These are phyloP conservation scores for Diplodus puntazzo DNA, from an alignment of 2,797 vertebrate species.

Conservation along the genomic window DNA sequence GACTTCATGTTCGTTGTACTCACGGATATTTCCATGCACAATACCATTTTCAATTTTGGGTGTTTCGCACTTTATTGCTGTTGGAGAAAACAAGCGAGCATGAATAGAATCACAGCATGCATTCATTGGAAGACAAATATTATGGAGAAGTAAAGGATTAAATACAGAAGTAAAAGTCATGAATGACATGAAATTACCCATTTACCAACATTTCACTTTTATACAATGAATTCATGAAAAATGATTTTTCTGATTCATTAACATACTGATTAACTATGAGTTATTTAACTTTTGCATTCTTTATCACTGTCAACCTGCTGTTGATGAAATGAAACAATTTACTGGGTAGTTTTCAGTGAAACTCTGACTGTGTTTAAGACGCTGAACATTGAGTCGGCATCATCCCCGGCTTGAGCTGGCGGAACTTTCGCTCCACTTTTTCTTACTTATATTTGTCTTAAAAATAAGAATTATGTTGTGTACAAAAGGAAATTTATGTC, in stretches of 20 bases:
- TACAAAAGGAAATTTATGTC: no score
- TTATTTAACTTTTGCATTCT: not conserved
- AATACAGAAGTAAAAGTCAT: not conserved
- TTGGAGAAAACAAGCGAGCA: constrained; percentile 6
- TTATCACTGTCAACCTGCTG: no score
- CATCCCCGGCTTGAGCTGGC: not conserved
- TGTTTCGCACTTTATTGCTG: constrained; percentile 32
- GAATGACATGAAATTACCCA: not conserved
- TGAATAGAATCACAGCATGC: not conserved
- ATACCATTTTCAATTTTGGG: constrained; percentile 33
- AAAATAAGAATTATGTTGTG: no score
- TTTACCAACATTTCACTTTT: no score
- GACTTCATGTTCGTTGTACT: constrained; percentile 1
- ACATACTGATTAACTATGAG: not conserved
- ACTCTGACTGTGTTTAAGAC: not conserved
- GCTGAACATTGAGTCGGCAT: not conserved
- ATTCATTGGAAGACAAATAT: not conserved
- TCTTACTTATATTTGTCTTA: no score
- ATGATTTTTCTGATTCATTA: not conserved
- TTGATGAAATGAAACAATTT: not conserved
- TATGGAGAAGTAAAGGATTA: not conserved
- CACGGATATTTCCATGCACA: fast-evolving
- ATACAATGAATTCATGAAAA: not conserved
- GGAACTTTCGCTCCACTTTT: not conserved
- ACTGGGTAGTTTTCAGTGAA: no score